Conservation (phyloP, 2,113 vertebrate species). For the Pandion haliaetus region DNA sequence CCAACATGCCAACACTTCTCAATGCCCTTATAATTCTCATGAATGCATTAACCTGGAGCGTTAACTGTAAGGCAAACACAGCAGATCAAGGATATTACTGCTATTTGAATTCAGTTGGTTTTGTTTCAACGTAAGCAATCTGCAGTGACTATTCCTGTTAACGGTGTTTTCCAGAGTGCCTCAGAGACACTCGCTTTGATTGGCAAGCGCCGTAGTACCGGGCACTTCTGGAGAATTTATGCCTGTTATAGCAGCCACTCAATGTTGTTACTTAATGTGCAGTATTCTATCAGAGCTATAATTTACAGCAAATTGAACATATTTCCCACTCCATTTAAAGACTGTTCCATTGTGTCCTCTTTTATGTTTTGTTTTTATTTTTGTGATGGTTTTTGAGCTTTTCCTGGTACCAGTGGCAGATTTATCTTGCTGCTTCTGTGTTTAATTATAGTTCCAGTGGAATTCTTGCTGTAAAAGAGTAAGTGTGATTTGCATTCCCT, state of each 20-base stretch:
- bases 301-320: not conserved
- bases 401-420: not conserved
- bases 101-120: not conserved
- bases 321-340: not conserved
- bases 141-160: not conserved
- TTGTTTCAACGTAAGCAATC: not conserved
- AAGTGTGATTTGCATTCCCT: not conserved
- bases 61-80: not conserved
- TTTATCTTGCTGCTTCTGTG: not conserved
- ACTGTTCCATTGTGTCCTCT: not conserved
- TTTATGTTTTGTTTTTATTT: not conserved
- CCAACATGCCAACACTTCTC: not conserved
- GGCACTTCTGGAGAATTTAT: not conserved
- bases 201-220: not conserved
- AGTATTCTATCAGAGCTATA: not conserved
- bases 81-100: not conserved
- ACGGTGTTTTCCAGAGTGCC: not conserved
- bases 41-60: not conserved
- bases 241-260: not conserved
- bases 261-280: not conserved
- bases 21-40: not conserved
- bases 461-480: not conserved
- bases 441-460: conserved; percentile 23
- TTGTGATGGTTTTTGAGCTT: not conserved
- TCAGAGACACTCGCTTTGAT: not conserved